phyloP scores from a whole-genome alignment of 2,113 vertebrate species.

The Nettapus auritus region DNA sequence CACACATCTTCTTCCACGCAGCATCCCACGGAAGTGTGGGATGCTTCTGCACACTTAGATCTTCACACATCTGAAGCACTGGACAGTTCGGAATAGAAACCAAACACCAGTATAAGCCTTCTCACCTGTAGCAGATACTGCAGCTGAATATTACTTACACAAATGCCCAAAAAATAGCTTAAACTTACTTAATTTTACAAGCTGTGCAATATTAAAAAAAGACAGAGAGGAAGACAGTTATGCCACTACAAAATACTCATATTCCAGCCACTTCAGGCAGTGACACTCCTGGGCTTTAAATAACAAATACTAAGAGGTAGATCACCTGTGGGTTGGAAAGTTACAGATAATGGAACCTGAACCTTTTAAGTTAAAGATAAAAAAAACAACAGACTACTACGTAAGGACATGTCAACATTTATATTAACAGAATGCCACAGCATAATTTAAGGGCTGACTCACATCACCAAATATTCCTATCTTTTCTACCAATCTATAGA shows the following conservation, averaged over 20 bases:
- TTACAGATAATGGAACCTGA: not conserved
- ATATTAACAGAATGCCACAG: not conserved
- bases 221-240: not conserved
- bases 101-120: not conserved
- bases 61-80: not conserved
- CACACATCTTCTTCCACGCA: not conserved
- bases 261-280: not conserved
- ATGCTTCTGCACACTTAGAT: not conserved
- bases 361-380: not conserved
- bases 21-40: not conserved
- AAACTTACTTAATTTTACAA: not conserved
- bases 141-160: not conserved
- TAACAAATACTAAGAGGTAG: not conserved
- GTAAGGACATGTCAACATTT: not conserved
- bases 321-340: not conserved
- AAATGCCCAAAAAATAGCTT: not conserved
- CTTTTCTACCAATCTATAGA: not conserved
- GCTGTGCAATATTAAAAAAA: fast-evolving
- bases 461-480: not conserved
- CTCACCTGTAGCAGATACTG: not conserved
- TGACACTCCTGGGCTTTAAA: not conserved
- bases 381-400: not conserved
- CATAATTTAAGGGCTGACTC: fast-evolving
- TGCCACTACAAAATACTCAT: not conserved
- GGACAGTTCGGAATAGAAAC: not conserved